phyloP scores from a whole-genome alignment of 1,140 invertebrate species.

The Halesus radiatus region DNA sequence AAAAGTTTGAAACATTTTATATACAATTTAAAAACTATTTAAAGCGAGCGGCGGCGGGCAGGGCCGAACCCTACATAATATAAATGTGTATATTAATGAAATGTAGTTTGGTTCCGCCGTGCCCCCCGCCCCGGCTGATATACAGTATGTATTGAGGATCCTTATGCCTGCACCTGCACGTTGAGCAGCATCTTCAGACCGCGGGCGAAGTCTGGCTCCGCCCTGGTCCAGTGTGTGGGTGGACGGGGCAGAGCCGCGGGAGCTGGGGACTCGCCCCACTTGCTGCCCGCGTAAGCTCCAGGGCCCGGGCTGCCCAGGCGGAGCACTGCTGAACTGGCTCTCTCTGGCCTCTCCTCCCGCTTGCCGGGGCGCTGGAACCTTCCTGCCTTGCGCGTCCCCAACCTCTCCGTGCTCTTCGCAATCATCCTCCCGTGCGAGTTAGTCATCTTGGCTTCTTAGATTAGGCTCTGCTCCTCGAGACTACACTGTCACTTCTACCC shows the following conservation, averaged over 20 bases:
- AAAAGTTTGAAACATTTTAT: conserved; percentile 43
- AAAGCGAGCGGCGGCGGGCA: conserved; percentile 27
- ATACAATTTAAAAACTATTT: conserved; percentile 29
- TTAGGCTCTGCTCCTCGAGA: conserved; percentile 17
- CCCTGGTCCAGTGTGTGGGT: conserved; percentile 65
- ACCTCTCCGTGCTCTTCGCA: conserved; percentile 44
- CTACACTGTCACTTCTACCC: conserved; percentile 25
- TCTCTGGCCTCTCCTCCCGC: not conserved
- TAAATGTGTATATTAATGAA: no score
- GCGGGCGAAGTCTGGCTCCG: conserved; percentile 42
- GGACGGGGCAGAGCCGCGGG: conserved; percentile 66
- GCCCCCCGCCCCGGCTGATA: conserved; percentile 36
- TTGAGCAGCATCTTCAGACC: conserved; percentile 42
- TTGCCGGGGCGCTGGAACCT: conserved; percentile 28
- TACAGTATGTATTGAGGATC: not conserved
- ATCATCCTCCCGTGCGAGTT: conserved; percentile 48
- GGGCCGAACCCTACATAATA: conserved; percentile 21
- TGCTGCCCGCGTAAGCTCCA: conserved; percentile 64
- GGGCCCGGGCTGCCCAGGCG: conserved; percentile 30
- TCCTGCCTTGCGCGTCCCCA: conserved; percentile 22
- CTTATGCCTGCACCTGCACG: conserved; percentile 35
- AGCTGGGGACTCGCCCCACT: conserved; percentile 68
- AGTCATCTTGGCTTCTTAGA: conserved; percentile 45
- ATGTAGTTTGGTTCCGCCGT: conserved; percentile 30
- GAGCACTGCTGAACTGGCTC: conserved; percentile 15